These are phyloP conservation scores for Laterallus jamaicensis DNA, from an alignment of 2,113 vertebrate genomes.

Conservation along the genomic window DNA sequence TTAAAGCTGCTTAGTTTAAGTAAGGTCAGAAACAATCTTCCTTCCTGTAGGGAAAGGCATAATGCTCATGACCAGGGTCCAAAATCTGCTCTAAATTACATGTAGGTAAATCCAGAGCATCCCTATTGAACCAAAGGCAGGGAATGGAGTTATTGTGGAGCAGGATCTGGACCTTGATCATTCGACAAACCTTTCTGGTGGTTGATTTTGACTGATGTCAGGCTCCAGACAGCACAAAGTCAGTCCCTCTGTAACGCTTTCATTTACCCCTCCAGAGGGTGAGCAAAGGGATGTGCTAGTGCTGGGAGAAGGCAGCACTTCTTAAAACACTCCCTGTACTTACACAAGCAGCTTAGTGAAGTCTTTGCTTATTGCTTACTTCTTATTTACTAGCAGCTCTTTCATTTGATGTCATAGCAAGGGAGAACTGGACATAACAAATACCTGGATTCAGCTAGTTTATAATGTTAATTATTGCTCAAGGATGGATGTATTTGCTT, in stretches of 20 bases:
- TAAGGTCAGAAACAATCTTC: constrained; percentile 76
- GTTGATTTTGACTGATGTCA: not conserved
- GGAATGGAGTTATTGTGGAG: not conserved
- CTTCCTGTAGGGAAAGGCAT: constrained; percentile 68
- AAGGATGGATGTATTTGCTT: not conserved
- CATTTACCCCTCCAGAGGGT: not conserved
- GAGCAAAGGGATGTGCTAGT: not conserved
- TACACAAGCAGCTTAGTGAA: not conserved
- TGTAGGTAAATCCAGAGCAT: constrained; percentile 48
- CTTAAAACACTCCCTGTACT: not conserved
- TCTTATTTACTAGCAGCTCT: not conserved
- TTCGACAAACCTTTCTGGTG: not conserved
- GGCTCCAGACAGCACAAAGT: not conserved
- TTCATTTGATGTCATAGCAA: not conserved
- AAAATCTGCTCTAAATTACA: constrained; percentile 64
- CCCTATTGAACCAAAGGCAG: not conserved
- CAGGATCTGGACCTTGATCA: not conserved
- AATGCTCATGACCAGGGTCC: constrained; percentile 63
- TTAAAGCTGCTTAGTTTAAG: constrained; percentile 81
- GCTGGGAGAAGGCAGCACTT: not conserved
- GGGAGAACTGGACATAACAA: not conserved
- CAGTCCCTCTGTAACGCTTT: not conserved
- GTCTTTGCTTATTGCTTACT: not conserved
- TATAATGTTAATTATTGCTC: not conserved
- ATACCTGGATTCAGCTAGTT: constrained; percentile 7